Evolutionary conservation across 2,888 invertebrate genomes (phyloP), one percentile per base, ranked within the genome.

Genomic region (Catocala nupta): DNA sequence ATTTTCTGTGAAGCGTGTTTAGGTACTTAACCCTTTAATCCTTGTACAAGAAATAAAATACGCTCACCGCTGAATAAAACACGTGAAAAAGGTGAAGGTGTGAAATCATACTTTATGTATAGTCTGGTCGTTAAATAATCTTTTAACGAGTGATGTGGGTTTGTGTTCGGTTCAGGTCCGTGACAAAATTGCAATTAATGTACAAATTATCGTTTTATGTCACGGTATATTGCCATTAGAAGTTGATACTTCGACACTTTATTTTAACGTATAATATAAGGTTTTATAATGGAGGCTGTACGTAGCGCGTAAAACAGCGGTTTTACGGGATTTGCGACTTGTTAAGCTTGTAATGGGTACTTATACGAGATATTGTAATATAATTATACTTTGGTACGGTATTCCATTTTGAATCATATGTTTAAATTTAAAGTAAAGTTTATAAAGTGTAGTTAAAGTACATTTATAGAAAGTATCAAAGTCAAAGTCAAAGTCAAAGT

Each of bases 231-330:
- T 10, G 33, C 11, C 48, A 33, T 49, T 49, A 49, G 33, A 49
- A 33, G 48, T 49, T 49, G 48, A 33, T 25, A 49, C 33, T 47
- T 25, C 11, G 25, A 33, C 33, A 49, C 48, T 49, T 49, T 49
- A 49, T 49, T 49, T 33, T 33, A 43, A 11, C 10, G 43, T 43
- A 33, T 33, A 25, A 33, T 49, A 33, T 25, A 45, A 47, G 16
- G 16, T 13, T 47, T 47, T 47, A 47, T 47, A 44, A 11, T 44
- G 47, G 5, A 16, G 47, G 16, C 7, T 16, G 16, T 16, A 16
- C 16, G 47, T 8, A 3, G 47, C 13, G 6, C 8, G 7, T 5
- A 13, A 44, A 47, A 47, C 13, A 13, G 47, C 47, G 16, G 13
- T 47, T 16, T 43, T 43, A 44, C 6, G 12, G 12, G n/a, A 44